These are phyloP conservation scores for Bellardia pandia DNA, from an alignment of 2,888 invertebrate genomes.

Conservation along the genomic window DNA sequence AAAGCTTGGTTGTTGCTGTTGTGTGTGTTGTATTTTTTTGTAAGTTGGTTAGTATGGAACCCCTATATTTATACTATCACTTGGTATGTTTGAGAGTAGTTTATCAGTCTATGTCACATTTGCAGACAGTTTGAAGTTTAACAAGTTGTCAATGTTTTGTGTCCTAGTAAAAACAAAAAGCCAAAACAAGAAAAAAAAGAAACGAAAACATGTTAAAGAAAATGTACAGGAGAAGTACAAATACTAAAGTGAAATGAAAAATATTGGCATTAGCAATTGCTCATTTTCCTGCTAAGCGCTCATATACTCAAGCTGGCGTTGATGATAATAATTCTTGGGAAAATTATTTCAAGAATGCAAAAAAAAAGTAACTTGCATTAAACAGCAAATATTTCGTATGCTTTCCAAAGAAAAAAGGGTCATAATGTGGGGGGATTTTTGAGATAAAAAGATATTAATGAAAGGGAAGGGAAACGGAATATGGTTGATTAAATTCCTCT, in stretches of 20 bases:
- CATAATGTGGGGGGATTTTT: background rate
- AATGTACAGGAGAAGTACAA: constrained; percentile 8
- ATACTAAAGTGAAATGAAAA: background rate
- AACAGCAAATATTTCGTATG: background rate
- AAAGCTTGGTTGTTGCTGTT: constrained; percentile 16
- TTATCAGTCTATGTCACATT: constrained; percentile 80
- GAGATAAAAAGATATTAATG: too few relatives aligned
- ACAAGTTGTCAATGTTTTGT: constrained; percentile 77
- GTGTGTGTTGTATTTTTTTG: constrained; percentile 35
- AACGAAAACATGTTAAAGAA: constrained; percentile 48
- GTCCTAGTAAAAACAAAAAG: constrained; percentile 59
- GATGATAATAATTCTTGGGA: constrained; percentile 64
- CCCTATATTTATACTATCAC: constrained; percentile 67
- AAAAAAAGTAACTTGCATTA: constrained; percentile 23
- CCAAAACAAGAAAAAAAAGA: constrained; percentile 25
- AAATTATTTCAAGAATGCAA: constrained; percentile 56
- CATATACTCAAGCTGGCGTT: background rate
- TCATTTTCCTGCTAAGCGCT: constrained; percentile 46
- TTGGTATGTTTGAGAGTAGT: constrained; percentile 74
- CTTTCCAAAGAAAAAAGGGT: background rate
- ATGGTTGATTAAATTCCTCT: too few relatives aligned
- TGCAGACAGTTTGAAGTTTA: constrained; percentile 81
- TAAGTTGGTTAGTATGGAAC: constrained; percentile 55
- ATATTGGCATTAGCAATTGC: constrained; percentile 28
- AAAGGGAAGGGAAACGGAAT: too few relatives aligned